phyloP scores from a whole-genome alignment of 2,888 invertebrate species.

The Chaitophorus viminalis region DNA sequence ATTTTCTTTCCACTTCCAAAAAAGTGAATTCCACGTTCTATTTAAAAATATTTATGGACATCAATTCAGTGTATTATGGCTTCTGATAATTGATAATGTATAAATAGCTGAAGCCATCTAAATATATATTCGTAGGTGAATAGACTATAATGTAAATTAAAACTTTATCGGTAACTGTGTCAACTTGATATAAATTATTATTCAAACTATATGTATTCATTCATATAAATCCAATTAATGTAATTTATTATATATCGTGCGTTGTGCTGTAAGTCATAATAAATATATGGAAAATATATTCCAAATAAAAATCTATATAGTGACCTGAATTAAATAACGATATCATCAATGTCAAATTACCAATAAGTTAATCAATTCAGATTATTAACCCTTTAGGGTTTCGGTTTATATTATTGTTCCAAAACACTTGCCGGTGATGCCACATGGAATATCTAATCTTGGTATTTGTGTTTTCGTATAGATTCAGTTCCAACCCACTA shows the following conservation, averaged over 20 bases:
- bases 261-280: neutral
- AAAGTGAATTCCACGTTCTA: neutral
- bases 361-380: neutral
- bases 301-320: neutral
- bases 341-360: neutral
- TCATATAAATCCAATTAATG: constrained; percentile 39
- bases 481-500: too few species aligned
- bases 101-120: constrained; percentile 38
- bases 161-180: neutral
- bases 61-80: constrained; percentile 11
- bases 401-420: neutral
- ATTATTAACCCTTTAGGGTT: constrained; percentile 1
- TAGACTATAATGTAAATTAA: constrained; percentile 2
- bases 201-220: constrained; percentile 14
- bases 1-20: neutral
- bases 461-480: too few species aligned
- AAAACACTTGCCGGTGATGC: neutral
- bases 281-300: neutral
- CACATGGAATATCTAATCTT: too few species aligned
- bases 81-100: constrained; percentile 34
- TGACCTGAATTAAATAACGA: constrained; percentile 3
- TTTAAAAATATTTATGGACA: too few species aligned
- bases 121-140: constrained; percentile 24
- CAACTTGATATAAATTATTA: constrained; percentile 26
- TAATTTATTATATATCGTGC: neutral